A percentile compares a stretch with the other conserved stretches of the same genome.
Evolutionary conservation across 1,140 invertebrate genomes (phyloP).

Genomic region (Uloborus diversus): DNA sequence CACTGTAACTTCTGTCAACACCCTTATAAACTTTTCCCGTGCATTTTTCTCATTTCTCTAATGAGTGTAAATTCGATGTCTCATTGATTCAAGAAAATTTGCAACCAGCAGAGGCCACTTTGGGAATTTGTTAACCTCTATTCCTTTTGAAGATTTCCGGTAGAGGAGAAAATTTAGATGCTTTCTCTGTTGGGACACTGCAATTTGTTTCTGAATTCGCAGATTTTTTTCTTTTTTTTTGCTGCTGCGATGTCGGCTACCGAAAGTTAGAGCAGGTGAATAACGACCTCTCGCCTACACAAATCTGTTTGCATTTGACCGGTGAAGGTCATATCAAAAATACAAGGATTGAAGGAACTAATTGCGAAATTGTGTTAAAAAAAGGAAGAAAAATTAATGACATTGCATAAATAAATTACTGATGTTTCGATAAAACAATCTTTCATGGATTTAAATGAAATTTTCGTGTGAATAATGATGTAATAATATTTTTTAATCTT

Average conservation of each 20-base stretch:
- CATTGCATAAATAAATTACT: no score
- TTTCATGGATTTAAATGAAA: no score
- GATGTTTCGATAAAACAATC: no score
- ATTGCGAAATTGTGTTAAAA: no score
- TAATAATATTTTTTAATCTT: no score
- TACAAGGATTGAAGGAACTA: no score
- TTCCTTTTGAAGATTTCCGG: conserved; percentile 10
- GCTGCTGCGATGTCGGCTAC: not conserved
- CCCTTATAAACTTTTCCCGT: conserved; percentile 5
- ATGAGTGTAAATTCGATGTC: not conserved
- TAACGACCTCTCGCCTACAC: conserved; percentile 32
- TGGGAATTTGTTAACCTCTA: not conserved
- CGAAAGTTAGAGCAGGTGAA: conserved; percentile 1
- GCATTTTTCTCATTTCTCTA: not conserved
- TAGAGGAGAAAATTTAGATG: not conserved
- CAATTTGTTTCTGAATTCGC: not conserved
- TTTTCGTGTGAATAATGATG: no score
- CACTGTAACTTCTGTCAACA: conserved; percentile 20
- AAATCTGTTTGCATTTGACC: conserved; percentile 16
- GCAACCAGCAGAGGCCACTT: not conserved
- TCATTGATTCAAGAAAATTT: not conserved
- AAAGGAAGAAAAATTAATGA: no score
- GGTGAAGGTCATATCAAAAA: conserved; percentile 33
- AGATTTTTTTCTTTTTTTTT: conserved; percentile 1
- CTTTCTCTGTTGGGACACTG: not conserved